Conservation (phyloP, 2,888 invertebrate genomes). For the Nineta flava region DNA sequence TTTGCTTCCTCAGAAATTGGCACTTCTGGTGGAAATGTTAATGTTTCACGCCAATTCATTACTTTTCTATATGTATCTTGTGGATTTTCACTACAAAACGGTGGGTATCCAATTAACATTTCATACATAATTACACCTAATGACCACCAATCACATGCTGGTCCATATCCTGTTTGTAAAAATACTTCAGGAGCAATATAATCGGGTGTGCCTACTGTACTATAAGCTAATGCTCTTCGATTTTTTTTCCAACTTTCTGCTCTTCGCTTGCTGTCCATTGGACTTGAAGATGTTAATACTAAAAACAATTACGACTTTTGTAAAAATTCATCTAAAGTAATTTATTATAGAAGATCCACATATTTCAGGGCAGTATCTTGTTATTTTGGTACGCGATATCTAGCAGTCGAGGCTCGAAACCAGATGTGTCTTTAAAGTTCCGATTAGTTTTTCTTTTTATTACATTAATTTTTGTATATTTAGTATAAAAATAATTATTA, state of each 20-base stretch:
- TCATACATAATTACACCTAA: slow-evolving; percentile 99
- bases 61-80: slow-evolving; percentile 95
- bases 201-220: slow-evolving; percentile 95
- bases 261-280: slow-evolving; percentile 94
- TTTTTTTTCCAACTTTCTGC: slow-evolving; percentile 99
- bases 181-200: slow-evolving; percentile 99
- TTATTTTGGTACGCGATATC: no score
- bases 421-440: no score
- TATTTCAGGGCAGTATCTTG: no score
- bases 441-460: no score
- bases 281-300: slow-evolving; percentile 40
- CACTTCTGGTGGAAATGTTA: slow-evolving; percentile 97
- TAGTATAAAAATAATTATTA: no score
- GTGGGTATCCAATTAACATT: slow-evolving; percentile 99
- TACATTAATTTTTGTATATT: no score
- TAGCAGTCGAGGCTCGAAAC: no score
- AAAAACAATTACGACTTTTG: slow-evolving; percentile 12
- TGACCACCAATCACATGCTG: slow-evolving; percentile 99
- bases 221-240: slow-evolving; percentile 84
- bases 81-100: slow-evolving; percentile 97
- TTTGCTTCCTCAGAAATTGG: slow-evolving; percentile 97
- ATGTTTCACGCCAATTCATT: slow-evolving; percentile 98
- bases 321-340: not conserved
- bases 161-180: slow-evolving; percentile 93
- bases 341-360: no score